These are phyloP conservation scores for Enteromius paludinosus DNA, from an alignment of 2,797 vertebrate genomes.

Conservation along the genomic window DNA sequence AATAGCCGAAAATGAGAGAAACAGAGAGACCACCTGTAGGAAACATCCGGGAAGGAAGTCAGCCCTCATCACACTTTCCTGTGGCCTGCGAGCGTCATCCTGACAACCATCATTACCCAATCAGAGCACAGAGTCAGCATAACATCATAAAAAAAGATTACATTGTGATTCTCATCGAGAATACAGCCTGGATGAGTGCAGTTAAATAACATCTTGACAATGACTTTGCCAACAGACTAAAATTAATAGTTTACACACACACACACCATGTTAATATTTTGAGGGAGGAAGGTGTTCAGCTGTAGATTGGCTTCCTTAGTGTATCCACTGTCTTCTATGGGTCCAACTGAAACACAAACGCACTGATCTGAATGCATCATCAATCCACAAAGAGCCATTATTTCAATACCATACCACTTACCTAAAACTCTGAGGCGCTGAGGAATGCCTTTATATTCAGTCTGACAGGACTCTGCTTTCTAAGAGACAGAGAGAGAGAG, in stretches of 20 bases:
- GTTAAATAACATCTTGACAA: neutral
- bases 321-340: constrained; percentile 64
- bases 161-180: neutral
- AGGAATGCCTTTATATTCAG: constrained; percentile 61
- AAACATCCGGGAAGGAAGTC: constrained; percentile 61
- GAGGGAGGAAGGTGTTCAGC: constrained; percentile 65
- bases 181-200: neutral
- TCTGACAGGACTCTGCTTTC: constrained; percentile 54
- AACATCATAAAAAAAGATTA: constrained; percentile 21
- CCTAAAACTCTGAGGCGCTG: constrained; percentile 54
- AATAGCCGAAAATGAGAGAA: constrained; percentile 3
- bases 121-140: constrained; percentile 21
- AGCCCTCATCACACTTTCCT: constrained; percentile 63
- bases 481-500: constrained; percentile 25
- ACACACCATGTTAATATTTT: constrained; percentile 47
- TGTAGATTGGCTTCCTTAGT: constrained; percentile 61
- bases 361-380: neutral
- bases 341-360: constrained; percentile 49
- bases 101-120: constrained; percentile 45
- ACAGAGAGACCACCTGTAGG: constrained; percentile 61
- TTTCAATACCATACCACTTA: constrained; percentile 49
- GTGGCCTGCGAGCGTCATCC: constrained; percentile 54
- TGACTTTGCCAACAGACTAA: neutral
- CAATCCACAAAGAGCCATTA: neutral
- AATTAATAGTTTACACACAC: neutral